Evolutionary conservation across 2,797 vertebrate species (phyloP).

Genomic region (Sebastes variabilis): DNA sequence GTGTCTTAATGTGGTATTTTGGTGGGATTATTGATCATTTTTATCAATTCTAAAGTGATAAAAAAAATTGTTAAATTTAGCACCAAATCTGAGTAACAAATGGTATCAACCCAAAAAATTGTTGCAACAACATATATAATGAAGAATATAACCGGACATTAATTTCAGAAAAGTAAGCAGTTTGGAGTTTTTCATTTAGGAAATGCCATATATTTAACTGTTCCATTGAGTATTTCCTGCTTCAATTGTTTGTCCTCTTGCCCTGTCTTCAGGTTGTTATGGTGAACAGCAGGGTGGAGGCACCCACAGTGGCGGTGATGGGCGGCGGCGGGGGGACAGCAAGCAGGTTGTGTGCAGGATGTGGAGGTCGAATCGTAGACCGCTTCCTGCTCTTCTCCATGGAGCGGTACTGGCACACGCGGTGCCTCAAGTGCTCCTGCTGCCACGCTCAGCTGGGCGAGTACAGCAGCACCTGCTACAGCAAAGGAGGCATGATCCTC

Average conservation of each 20-base stretch:
- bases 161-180: not conserved
- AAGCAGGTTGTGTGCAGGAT: conserved; percentile 78
- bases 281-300: conserved; percentile 83
- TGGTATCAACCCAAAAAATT: too few relatives aligned
- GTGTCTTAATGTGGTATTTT: too few relatives aligned
- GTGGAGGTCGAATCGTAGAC: conserved; percentile 81
- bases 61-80: too few relatives aligned
- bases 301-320: conserved; percentile 73
- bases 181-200: not conserved
- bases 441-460: conserved; percentile 87
- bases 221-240: not conserved
- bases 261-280: conserved; percentile 63
- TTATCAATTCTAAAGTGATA: too few relatives aligned
- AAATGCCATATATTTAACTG: not conserved
- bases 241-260: not conserved
- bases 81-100: too few relatives aligned
- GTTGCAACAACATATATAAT: too few relatives aligned
- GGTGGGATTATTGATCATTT: too few relatives aligned
- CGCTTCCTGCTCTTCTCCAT: conserved; percentile 87
- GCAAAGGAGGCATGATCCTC: conserved; percentile 87
- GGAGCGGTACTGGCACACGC: conserved; percentile 87
- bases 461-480: conserved; percentile 87
- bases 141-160: not conserved
- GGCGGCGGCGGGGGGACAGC: conserved; percentile 49
- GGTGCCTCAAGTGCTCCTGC: conserved; percentile 86